Conservation (phyloP, 2,797 vertebrate genomes). For the Sebastes wilsoni region DNA sequence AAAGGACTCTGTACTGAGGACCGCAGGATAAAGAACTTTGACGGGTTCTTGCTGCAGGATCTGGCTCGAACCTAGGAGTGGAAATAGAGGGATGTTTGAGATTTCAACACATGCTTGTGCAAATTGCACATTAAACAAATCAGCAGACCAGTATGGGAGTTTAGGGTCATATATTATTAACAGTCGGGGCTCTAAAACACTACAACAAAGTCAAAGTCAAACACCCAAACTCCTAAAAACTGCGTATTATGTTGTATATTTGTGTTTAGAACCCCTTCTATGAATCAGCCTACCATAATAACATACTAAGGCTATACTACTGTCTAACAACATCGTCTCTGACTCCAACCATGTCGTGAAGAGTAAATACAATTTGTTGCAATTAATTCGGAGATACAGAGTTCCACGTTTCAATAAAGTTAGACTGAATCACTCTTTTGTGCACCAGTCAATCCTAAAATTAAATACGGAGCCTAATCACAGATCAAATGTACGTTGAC, state of each 20-base stretch:
- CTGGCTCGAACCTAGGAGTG: constrained; percentile 37
- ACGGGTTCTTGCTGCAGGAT: not conserved
- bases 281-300: too few species aligned
- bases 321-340: too few species aligned
- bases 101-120: not conserved
- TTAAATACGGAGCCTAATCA: too few species aligned
- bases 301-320: too few species aligned
- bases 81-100: not conserved
- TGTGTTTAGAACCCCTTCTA: too few species aligned
- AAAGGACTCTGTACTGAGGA: constrained; percentile 26
- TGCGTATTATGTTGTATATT: not conserved
- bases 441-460: too few species aligned
- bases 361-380: too few species aligned
- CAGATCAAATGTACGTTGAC: too few species aligned
- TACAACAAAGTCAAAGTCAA: not conserved
- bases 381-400: too few species aligned
- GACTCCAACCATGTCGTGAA: too few species aligned
- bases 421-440: too few species aligned
- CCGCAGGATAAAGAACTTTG: constrained; percentile 27
- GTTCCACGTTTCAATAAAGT: too few species aligned
- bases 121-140: not conserved
- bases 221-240: not conserved
- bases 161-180: not conserved
- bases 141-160: not conserved
- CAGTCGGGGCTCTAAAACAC: not conserved